These are phyloP conservation scores for Tachyglossus aculeatus DNA, from an alignment of 2,797 vertebrate genomes.

Conservation along the genomic window DNA sequence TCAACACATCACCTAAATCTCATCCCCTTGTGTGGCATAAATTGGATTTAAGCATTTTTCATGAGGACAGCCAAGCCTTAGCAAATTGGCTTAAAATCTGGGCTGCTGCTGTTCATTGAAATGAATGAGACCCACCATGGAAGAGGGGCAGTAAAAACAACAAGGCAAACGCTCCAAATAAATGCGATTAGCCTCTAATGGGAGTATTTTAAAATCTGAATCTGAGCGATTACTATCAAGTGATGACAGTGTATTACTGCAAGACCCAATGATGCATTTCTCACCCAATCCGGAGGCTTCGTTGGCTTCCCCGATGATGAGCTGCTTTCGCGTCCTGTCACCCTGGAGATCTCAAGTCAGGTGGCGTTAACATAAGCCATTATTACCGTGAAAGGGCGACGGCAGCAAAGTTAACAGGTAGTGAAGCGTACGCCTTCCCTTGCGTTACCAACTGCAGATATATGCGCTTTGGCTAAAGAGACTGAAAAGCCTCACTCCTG, in stretches of 20 bases:
- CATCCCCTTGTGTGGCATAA: constrained; percentile 42
- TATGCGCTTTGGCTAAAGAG: background rate
- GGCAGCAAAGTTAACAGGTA: background rate
- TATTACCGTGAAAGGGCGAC: background rate
- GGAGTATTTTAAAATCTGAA: background rate
- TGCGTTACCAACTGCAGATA: background rate
- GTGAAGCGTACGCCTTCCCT: background rate
- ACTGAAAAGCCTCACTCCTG: background rate
- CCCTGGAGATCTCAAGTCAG: background rate
- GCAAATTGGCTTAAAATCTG: constrained; percentile 46
- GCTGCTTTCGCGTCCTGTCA: constrained; percentile 15
- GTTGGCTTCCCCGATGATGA: constrained; percentile 31
- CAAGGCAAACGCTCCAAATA: constrained; percentile 18
- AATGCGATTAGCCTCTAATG: background rate
- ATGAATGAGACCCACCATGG: constrained; percentile 34
- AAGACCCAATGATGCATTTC: constrained; percentile 25
- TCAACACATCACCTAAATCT: constrained; percentile 43
- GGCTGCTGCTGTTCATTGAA: constrained; percentile 32
- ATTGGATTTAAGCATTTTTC: constrained; percentile 49
- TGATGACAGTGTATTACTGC: constrained; percentile 7
- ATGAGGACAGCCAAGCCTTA: constrained; percentile 35
- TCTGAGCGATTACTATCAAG: constrained; percentile 1
- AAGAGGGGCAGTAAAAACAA: constrained; percentile 24
- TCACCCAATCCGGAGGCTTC: constrained; percentile 19
- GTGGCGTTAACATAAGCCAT: background rate